phyloP scores from a whole-genome alignment of 2,888 invertebrate species.

The Chouioia cunea region DNA sequence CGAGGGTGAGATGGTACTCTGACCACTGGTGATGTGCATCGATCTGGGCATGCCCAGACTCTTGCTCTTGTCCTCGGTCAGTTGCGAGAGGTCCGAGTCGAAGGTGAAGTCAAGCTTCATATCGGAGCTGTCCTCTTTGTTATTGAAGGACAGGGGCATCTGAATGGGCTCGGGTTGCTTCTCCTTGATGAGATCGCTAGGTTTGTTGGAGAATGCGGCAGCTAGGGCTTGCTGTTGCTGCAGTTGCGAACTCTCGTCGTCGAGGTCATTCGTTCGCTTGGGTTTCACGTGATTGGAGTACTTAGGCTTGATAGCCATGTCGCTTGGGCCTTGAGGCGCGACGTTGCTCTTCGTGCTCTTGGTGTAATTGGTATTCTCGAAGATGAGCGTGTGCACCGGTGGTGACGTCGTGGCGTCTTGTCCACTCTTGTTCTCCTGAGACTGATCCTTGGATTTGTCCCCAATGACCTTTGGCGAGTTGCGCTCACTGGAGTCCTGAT shows the following conservation, averaged over 20 bases:
- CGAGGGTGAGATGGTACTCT: slow-evolving; percentile 82
- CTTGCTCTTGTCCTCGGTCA: slow-evolving; percentile 80
- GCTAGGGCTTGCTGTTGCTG: slow-evolving; percentile 68
- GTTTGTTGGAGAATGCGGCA: slow-evolving; percentile 69
- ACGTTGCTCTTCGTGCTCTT: slow-evolving; percentile 75
- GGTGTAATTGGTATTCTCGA: slow-evolving; percentile 92
- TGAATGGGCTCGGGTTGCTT: slow-evolving; percentile 68
- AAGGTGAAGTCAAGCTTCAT: slow-evolving; percentile 94
- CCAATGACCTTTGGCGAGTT: slow-evolving; percentile 6
- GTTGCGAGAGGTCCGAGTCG: slow-evolving; percentile 83
- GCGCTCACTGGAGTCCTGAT: slow-evolving; percentile 13
- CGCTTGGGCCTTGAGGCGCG: slow-evolving; percentile 50
- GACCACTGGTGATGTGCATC: slow-evolving; percentile 75
- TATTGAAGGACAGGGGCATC: slow-evolving; percentile 80
- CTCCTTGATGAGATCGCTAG: slow-evolving; percentile 69
- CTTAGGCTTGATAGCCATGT: slow-evolving; percentile 75
- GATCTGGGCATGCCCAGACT: slow-evolving; percentile 73
- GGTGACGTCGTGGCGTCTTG: slow-evolving; percentile 80
- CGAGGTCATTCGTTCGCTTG: slow-evolving; percentile 70
- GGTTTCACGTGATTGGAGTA: slow-evolving; percentile 70
- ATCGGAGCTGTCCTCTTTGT: slow-evolving; percentile 83
- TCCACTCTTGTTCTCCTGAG: slow-evolving; percentile 72
- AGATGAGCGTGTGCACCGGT: slow-evolving; percentile 89
- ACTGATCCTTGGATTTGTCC: not conserved
- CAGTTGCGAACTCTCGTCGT: slow-evolving; percentile 71